These are phyloP conservation scores for Protobothrops mucrosquamatus DNA, from an alignment of 2,113 vertebrate species.

Conservation along the genomic window DNA sequence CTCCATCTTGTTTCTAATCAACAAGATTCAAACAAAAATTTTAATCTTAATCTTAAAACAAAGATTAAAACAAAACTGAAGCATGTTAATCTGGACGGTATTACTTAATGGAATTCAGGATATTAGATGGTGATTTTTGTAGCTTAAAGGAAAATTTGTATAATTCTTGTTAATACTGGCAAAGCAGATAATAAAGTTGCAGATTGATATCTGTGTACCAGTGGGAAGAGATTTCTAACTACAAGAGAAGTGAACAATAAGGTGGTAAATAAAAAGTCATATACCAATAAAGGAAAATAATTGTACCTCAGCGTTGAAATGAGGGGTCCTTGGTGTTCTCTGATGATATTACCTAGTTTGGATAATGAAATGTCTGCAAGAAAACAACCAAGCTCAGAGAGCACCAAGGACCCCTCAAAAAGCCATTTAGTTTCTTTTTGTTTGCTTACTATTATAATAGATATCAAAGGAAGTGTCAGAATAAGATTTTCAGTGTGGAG, in stretches of 20 bases:
- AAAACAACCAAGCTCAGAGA: neutral
- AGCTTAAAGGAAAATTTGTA: neutral
- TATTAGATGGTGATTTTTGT: rapidly evolving
- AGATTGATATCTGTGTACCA: neutral
- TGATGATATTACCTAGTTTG: neutral
- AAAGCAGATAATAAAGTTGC: neutral
- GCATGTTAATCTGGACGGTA: too few species aligned
- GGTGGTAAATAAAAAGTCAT: neutral
- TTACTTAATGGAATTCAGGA: neutral
- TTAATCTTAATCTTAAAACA: too few species aligned
- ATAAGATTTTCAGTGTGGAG: neutral
- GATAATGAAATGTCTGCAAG: neutral
- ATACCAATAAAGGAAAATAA: neutral
- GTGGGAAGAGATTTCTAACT: neutral
- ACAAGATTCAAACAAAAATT: too few species aligned
- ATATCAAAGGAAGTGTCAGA: neutral
- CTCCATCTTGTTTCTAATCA: rapidly evolving
- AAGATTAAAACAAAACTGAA: too few species aligned
- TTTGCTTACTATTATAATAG: neutral
- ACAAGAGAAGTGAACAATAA: neutral
- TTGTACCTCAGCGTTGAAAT: neutral
- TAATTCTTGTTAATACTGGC: neutral
- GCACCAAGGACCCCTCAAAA: neutral
- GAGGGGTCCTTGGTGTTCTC: neutral
- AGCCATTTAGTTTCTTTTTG: neutral